phyloP scores from a whole-genome alignment of 2,888 invertebrate genomes.

The Arrhopalites spinosus region DNA sequence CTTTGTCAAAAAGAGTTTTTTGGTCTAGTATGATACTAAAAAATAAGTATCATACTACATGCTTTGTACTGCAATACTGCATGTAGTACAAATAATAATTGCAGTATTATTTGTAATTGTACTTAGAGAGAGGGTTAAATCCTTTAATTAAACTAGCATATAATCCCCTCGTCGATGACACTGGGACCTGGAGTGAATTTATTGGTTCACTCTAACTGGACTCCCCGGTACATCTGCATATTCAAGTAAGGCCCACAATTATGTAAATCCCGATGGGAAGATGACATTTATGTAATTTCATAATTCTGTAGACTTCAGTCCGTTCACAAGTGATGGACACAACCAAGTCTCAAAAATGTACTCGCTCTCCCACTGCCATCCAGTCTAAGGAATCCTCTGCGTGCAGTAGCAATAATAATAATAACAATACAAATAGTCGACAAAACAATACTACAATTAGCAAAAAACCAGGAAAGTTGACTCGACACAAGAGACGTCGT shows the following conservation, averaged over 20 bases:
- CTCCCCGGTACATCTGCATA: neutral
- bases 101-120: too few relatives aligned
- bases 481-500: slow-evolving; percentile 18
- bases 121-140: too few relatives aligned
- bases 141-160: too few relatives aligned
- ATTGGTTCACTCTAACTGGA: neutral
- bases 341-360: slow-evolving; percentile 30
- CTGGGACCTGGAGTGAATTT: too few relatives aligned
- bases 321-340: slow-evolving; percentile 23
- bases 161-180: too few relatives aligned
- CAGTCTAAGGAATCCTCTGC: slow-evolving; percentile 10
- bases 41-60: too few relatives aligned
- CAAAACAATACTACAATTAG: neutral
- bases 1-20: too few relatives aligned
- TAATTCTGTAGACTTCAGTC: slow-evolving; percentile 12
- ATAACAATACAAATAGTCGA: neutral
- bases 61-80: too few relatives aligned
- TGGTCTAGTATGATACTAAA: too few relatives aligned
- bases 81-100: too few relatives aligned
- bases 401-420: neutral
- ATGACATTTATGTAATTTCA: neutral
- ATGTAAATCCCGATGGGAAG: too few relatives aligned
- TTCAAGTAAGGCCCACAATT: neutral
- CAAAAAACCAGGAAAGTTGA: slow-evolving; percentile 25
- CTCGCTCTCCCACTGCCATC: slow-evolving; percentile 18